Conservation (phyloP, 2,797 vertebrate species). For the Parambassis ranga region DNA sequence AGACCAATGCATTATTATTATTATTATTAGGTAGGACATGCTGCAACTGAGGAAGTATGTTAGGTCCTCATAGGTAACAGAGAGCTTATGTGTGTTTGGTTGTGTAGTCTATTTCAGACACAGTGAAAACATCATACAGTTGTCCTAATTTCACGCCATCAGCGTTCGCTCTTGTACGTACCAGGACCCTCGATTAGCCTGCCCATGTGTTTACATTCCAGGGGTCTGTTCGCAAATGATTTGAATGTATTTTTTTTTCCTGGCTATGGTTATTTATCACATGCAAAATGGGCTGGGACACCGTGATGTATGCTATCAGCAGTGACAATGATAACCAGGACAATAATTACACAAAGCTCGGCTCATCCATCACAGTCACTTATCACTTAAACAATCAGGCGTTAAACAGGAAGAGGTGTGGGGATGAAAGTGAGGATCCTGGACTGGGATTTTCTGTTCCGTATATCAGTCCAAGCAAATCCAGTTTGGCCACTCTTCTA, state of each 20-base stretch:
- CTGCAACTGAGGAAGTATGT: neutral
- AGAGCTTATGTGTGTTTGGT: neutral
- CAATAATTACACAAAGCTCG: slow-evolving; percentile 80
- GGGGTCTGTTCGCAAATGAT: slow-evolving; percentile 63
- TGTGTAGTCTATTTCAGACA: slow-evolving; percentile 12
- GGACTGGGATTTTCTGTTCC: slow-evolving; percentile 30
- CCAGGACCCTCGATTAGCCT: slow-evolving; percentile 65
- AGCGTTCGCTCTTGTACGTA: slow-evolving; percentile 12
- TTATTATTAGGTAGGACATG: slow-evolving; percentile 33
- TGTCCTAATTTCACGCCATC: slow-evolving; percentile 28
- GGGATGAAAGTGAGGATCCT: slow-evolving; percentile 51
- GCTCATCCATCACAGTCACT: slow-evolving; percentile 81
- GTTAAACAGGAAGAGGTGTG: slow-evolving; percentile 57
- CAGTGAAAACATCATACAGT: slow-evolving; percentile 14
- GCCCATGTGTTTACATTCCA: slow-evolving; percentile 62
- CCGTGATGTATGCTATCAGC: slow-evolving; percentile 76
- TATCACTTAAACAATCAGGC: slow-evolving; percentile 79
- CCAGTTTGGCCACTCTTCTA: slow-evolving; percentile 30
- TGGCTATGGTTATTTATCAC: slow-evolving; percentile 78
- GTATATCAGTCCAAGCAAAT: slow-evolving; percentile 25
- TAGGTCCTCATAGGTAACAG: neutral
- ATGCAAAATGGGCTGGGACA: slow-evolving; percentile 74
- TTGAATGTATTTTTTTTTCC: slow-evolving; percentile 55
- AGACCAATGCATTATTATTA: too few relatives aligned
- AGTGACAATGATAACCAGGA: slow-evolving; percentile 79